Evolutionary conservation across 2,113 vertebrate genomes (phyloP).

Genomic region (Alectura lathami): DNA sequence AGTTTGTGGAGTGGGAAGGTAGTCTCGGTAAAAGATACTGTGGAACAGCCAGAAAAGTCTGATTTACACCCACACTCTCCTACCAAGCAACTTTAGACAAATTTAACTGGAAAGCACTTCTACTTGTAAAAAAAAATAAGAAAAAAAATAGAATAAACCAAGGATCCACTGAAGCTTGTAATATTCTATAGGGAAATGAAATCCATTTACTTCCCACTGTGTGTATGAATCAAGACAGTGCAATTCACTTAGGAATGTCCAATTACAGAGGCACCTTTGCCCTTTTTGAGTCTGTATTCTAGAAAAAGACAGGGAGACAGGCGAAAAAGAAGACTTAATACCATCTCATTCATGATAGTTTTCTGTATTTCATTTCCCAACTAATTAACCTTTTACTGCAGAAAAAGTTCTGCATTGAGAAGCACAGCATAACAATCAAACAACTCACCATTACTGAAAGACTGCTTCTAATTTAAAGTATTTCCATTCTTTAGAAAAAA

Average conservation of each 20-base stretch:
- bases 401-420: constrained; percentile 39
- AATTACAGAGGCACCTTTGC: constrained; percentile 43
- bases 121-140: neutral
- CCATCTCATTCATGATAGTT: constrained; percentile 22
- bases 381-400: constrained; percentile 69
- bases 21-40: neutral
- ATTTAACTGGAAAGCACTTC: neutral
- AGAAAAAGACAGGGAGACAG: constrained; percentile 3
- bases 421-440: constrained; percentile 35
- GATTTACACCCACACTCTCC: neutral
- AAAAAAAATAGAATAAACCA: neutral
- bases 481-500: neutral
- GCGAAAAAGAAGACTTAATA: constrained; percentile 12
- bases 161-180: neutral
- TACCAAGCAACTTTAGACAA: neutral
- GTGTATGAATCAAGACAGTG: neutral
- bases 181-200: constrained; percentile 2
- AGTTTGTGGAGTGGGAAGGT: neutral
- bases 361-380: constrained; percentile 58
- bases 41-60: neutral
- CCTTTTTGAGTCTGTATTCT: constrained; percentile 2
- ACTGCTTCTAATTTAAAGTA: constrained; percentile 14
- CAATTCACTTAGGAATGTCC: constrained; percentile 7
- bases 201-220: constrained; percentile 21
- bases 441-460: constrained; percentile 22